These are phyloP conservation scores for Nasonia oneida DNA, from an alignment of 2,888 invertebrate genomes.

Conservation along the genomic window DNA sequence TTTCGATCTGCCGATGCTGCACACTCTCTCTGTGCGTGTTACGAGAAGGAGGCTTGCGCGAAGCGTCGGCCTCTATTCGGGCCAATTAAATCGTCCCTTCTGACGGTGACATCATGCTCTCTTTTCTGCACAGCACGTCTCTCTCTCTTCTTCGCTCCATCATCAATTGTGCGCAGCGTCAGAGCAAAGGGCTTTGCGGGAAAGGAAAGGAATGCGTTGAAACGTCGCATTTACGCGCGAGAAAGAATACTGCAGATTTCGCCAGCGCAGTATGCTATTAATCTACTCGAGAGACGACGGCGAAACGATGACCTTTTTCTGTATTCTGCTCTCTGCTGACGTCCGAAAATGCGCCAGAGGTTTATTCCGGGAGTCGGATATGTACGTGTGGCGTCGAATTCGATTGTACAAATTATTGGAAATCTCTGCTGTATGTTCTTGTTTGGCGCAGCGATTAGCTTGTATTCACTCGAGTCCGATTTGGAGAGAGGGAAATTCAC, in stretches of 20 bases:
- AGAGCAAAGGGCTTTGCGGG: background rate
- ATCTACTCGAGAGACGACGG: background rate
- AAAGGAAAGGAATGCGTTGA: background rate
- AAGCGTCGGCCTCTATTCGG: slow-evolving; percentile 45
- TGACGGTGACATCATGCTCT: slow-evolving; percentile 35
- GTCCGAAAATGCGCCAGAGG: background rate
- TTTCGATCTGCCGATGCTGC: background rate
- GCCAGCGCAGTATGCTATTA: no score
- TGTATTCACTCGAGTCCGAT: background rate
- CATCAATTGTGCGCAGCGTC: background rate
- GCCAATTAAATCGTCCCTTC: slow-evolving; percentile 52
- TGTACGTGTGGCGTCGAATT: background rate
- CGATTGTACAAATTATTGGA: background rate
- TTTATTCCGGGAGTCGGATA: background rate
- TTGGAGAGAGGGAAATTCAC: background rate
- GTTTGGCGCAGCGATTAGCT: background rate
- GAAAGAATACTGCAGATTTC: background rate
- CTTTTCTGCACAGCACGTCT: background rate
- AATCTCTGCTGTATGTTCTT: background rate
- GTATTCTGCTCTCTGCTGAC: background rate
- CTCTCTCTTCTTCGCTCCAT: background rate
- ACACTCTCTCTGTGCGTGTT: background rate
- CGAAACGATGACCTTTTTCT: background rate
- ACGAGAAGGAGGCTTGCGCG: background rate
- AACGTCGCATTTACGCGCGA: background rate